phyloP scores from a whole-genome alignment of 2,888 invertebrate genomes.

The Drosophila mercatorum region DNA sequence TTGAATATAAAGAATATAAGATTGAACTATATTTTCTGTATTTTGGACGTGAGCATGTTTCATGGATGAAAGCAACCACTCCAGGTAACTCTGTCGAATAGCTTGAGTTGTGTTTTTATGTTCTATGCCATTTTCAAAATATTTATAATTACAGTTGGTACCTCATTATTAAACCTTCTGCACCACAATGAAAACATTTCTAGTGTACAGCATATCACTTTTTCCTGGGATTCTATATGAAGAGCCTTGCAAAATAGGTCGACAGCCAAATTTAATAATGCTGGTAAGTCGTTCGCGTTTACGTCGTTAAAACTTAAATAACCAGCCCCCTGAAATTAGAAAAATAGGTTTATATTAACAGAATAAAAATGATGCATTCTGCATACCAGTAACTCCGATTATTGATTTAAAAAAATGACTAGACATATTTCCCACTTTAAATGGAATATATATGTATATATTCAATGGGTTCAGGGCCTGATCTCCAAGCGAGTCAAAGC shows the following conservation, averaged over 20 bases:
- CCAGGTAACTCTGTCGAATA: constrained; percentile 92
- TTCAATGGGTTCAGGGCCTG: too few species aligned
- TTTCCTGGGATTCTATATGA: constrained; percentile 96
- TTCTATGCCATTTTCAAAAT: constrained; percentile 89
- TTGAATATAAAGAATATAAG: constrained; percentile 90
- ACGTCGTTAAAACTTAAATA: constrained; percentile 90
- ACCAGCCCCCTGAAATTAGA: constrained; percentile 87
- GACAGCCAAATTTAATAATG: constrained; percentile 87
- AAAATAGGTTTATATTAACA: background rate
- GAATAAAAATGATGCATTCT: background rate
- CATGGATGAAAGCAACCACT: constrained; percentile 89
- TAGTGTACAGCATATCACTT: constrained; percentile 92
- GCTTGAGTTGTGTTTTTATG: constrained; percentile 91
- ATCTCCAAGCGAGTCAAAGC: too few species aligned
- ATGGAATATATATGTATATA: too few species aligned
- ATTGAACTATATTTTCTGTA: constrained; percentile 86
- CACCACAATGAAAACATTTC: constrained; percentile 94
- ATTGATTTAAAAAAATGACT: too few species aligned
- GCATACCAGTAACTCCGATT: too few species aligned
- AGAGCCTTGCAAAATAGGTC: constrained; percentile 91
- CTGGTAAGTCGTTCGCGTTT: constrained; percentile 86
- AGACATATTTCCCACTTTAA: too few species aligned
- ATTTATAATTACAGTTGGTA: constrained; percentile 88
- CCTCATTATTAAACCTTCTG: constrained; percentile 87
- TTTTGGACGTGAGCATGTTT: constrained; percentile 86